Evolutionary conservation across 2,888 invertebrate species (phyloP).

Genomic region (Myopa tessellatipennis): DNA sequence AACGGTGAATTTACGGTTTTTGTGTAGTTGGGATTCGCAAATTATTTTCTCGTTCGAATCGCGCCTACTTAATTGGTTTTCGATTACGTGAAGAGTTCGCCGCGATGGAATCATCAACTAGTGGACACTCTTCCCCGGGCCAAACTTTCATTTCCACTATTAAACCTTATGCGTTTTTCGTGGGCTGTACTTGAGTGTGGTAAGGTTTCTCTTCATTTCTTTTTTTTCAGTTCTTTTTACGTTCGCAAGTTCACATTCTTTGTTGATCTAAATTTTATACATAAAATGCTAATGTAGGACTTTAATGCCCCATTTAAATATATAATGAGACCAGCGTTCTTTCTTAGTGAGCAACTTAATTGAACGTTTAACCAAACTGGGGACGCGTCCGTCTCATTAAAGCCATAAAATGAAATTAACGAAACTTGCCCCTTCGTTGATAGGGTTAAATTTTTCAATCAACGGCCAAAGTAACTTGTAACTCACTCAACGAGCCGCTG

Average conservation of each 20-base stretch:
- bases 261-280: too few species aligned
- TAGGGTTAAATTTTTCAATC: constrained; percentile 21
- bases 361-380: neutral
- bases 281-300: too few species aligned
- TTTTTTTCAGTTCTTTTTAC: too few species aligned
- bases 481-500: constrained; percentile 21
- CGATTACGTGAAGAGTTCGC: constrained; percentile 1
- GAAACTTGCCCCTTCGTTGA: neutral
- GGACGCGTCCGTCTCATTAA: neutral
- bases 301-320: too few species aligned
- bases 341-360: neutral
- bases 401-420: neutral
- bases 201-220: too few species aligned
- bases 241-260: too few species aligned
- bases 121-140: neutral
- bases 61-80: constrained; percentile 24
- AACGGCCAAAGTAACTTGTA: constrained; percentile 27
- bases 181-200: too few species aligned
- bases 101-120: neutral
- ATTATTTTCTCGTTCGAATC: constrained; percentile 50
- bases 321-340: too few species aligned
- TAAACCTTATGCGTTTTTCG: too few species aligned
- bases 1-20: constrained; percentile 55
- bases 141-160: too few species aligned
- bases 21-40: constrained; percentile 65